These are phyloP conservation scores for Tringa solitaria DNA, from an alignment of 2,113 vertebrate genomes.

Conservation along the genomic window DNA sequence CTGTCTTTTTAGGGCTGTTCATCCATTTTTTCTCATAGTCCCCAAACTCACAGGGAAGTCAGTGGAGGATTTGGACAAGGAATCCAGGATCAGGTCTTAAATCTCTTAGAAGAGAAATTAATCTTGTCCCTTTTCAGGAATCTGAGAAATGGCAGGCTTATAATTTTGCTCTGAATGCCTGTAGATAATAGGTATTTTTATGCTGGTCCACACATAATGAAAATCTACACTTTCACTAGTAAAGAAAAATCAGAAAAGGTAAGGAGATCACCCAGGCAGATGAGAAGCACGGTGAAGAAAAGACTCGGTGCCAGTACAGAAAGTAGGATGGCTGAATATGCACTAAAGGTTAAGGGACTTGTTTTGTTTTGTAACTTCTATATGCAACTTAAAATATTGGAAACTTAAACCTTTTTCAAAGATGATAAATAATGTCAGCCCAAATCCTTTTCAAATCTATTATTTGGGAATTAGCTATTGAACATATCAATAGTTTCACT, in stretches of 20 bases:
- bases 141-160: background rate
- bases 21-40: background rate
- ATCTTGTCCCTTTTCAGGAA: background rate
- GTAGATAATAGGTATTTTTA: background rate
- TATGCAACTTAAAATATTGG: background rate
- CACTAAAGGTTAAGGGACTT: background rate
- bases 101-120: background rate
- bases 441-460: slow-evolving; percentile 5
- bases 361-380: background rate
- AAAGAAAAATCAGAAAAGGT: background rate
- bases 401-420: background rate
- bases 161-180: background rate
- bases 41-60: background rate
- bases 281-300: background rate
- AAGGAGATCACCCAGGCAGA: background rate
- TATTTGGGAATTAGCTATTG: slow-evolving; percentile 3
- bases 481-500: slow-evolving; percentile 12
- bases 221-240: background rate
- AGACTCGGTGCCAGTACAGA: background rate
- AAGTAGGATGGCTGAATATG: background rate
- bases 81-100: background rate
- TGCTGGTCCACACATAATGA: background rate
- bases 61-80: background rate
- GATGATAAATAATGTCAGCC: background rate
- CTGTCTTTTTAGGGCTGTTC: background rate